Conservation (phyloP, 1,140 invertebrate genomes). For the Phymorhynchus buccinoides region DNA sequence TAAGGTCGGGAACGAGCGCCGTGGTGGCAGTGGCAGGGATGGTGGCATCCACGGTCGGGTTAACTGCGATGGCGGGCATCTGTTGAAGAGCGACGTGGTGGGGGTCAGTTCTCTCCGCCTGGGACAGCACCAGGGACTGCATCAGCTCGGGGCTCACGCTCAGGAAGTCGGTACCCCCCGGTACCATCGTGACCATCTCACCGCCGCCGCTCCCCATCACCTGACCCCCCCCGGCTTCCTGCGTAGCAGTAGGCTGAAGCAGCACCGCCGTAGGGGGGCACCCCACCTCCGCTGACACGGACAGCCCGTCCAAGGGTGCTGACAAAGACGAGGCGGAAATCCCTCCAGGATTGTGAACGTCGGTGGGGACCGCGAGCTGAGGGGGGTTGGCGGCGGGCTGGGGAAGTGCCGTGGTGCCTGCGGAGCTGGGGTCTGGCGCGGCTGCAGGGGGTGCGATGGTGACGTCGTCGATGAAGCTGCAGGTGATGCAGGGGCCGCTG, state of each 20-base stretch:
- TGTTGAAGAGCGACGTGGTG: neutral
- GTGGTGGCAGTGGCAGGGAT: neutral
- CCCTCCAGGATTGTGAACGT: neutral
- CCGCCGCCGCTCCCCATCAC: neutral
- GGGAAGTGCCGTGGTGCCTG: neutral
- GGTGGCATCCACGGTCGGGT: neutral
- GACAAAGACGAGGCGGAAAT: neutral
- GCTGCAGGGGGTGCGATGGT: neutral
- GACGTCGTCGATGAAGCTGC: neutral
- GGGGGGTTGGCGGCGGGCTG: conserved; percentile 6
- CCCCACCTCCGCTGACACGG: neutral
- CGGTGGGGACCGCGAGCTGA: neutral
- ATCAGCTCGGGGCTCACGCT: neutral
- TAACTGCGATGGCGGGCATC: neutral
- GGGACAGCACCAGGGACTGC: conserved; percentile 27
- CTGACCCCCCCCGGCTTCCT: neutral
- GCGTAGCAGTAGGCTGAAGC: conserved; percentile 23
- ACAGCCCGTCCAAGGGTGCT: neutral
- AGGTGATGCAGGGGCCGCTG: neutral
- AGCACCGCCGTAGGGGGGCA: neutral
- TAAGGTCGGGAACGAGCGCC: too few species aligned
- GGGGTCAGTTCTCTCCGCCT: neutral
- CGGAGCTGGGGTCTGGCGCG: neutral
- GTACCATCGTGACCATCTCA: neutral
- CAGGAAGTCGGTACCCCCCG: conserved; percentile 1